Percentiles rank a stretch among this genome's conserved stretches.
Conservation (phyloP, 2,888 invertebrate species). For the Plebejus anna region DNA sequence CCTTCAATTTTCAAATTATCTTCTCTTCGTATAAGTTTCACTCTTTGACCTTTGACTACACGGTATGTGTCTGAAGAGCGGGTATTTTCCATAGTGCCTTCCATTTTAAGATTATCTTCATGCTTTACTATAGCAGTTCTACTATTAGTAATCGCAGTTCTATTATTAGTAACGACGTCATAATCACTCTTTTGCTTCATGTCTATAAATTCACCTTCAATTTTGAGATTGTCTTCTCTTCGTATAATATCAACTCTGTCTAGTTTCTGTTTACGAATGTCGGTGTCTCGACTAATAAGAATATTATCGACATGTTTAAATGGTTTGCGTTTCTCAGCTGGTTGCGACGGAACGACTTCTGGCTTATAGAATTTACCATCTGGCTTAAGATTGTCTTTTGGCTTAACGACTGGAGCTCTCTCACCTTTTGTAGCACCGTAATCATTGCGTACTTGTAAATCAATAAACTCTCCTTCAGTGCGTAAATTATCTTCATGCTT, state of each 20-base stretch:
- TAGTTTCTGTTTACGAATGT: conserved; percentile 60
- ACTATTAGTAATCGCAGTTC: conserved; percentile 74
- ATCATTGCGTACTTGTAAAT: conserved; percentile 72
- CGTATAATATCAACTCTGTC: conserved; percentile 81
- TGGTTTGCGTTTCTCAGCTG: conserved; percentile 78
- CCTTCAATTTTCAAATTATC: conserved; percentile 84
- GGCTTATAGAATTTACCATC: conserved; percentile 80
- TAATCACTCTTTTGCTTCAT: conserved; percentile 79
- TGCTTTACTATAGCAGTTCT: conserved; percentile 76
- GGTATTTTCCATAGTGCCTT: conserved; percentile 79
- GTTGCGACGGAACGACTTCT: conserved; percentile 68
- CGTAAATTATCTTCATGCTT: conserved; percentile 81
- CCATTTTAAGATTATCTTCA: conserved; percentile 83
- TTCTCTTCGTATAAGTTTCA: conserved; percentile 73
- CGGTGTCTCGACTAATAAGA: conserved; percentile 69
- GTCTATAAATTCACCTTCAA: conserved; percentile 81
- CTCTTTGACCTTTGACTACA: conserved; percentile 77
- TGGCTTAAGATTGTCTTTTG: conserved; percentile 83
- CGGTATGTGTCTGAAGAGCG: conserved; percentile 77
- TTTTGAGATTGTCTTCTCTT: conserved; percentile 82
- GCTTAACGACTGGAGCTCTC: conserved; percentile 79
- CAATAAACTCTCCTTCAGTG: conserved; percentile 78
- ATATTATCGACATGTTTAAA: conserved; percentile 81
- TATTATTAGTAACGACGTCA: conserved; percentile 68
- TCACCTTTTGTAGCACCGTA: conserved; percentile 80